Conservation (phyloP, 1,140 invertebrate species). For the Hylaeus anthracinus region DNA sequence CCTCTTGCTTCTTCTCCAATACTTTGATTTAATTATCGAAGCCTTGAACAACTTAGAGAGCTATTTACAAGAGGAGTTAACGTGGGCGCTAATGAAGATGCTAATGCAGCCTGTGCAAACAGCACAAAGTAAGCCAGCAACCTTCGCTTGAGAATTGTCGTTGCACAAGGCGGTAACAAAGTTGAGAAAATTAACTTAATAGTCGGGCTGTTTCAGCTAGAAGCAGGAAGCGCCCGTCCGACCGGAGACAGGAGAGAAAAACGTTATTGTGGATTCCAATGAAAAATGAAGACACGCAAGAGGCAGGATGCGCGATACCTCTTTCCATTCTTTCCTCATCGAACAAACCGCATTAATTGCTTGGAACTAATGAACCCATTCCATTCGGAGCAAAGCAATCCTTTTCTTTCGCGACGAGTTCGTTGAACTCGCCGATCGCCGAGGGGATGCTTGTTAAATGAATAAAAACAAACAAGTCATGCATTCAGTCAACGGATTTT, state of each 20-base stretch:
- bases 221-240: constrained; percentile 1
- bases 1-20: no score
- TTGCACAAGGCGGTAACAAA: not conserved
- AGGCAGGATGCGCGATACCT: not conserved
- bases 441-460: not conserved
- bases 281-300: not conserved
- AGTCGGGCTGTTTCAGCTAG: not conserved
- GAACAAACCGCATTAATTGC: constrained; percentile 48
- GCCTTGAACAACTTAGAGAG: no score
- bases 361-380: constrained; percentile 33
- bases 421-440: not conserved
- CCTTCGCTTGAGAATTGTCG: not conserved
- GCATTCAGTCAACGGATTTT: no score
- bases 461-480: no score
- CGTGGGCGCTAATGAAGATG: not conserved
- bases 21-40: not conserved
- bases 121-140: not conserved
- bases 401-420: constrained; percentile 20
- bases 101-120: not conserved
- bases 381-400: constrained; percentile 25
- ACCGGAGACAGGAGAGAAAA: not conserved
- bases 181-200: constrained; percentile 25
- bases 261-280: not conserved
- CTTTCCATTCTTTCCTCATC: not conserved
- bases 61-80: not conserved